Base-by-base conservation (phyloP, 2,888 invertebrate genomes). In the Epiblema foenella region DNA sequence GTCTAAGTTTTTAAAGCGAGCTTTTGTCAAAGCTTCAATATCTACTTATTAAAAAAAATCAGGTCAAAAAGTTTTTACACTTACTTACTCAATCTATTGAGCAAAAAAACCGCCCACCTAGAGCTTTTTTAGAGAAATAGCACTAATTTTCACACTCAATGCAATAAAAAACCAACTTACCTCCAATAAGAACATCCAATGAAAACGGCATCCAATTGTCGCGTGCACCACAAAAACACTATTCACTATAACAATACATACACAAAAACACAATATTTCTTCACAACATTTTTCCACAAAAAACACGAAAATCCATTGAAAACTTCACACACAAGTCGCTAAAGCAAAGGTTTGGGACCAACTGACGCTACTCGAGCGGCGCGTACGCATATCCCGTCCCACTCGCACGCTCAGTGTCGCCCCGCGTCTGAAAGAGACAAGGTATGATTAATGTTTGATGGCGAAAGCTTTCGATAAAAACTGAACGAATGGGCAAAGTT, bases 361-460 rank as follows among this genome's bases (percentile, higher is more conserved):
- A 88, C 87, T 89, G 83, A 82, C 85, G 83, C 83, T 73, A 58
- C 81, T 81, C 81, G 76, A 78, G 77, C 60, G 72, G 78, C 77
- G 77, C 75, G 72, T 76, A 76, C 80, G 78, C 77, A 80, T 76
- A 76, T 15, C 60, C 66, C 66, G 69, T 76, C 77, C 75, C 78
- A 15, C 59, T 78, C 75, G 15, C 72, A 56, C 77, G 49, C 54
- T n/a, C 15, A 20, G 4, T 8, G 15, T 29, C 51, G 49, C 69
- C 46, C 62, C 58, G 46, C 49, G 72, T 67, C 83, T 83, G 82
- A 76, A 77, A 80, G 76, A 81, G 77, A 81, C 67, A 78, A 76
- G 73, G 46, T 77, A 83, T 83, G 83, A 83, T 84, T 80, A 80
- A 84, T 83, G 79, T 78, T 75, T 79, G 77, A 56, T 78, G 77